These are phyloP conservation scores for Chalcosyrphus nemorum DNA, from an alignment of 2,888 invertebrate species.

Conservation along the genomic window DNA sequence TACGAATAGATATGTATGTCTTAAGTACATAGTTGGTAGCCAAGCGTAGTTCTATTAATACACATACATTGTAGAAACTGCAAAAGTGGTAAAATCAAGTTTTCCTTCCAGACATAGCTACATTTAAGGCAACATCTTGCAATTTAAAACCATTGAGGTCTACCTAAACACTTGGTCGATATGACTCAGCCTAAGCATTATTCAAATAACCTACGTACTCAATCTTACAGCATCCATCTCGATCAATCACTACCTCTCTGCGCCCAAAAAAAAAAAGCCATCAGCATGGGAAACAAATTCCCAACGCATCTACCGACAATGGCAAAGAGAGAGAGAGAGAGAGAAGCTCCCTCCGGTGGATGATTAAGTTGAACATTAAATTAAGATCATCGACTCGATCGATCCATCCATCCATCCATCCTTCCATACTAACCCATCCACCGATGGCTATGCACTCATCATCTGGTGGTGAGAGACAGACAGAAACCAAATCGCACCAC, in stretches of 20 bases:
- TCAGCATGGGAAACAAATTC: conserved; percentile 65
- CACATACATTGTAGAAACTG: too few relatives aligned
- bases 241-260: conserved; percentile 14
- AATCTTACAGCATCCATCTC: conserved; percentile 18
- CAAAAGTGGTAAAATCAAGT: too few relatives aligned
- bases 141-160: too few relatives aligned
- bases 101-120: not conserved
- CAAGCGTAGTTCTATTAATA: too few relatives aligned
- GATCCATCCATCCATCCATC: conserved; percentile 43
- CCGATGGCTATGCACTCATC: conserved; percentile 65
- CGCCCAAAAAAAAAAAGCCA: conserved; percentile 6
- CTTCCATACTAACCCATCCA: conserved; percentile 39
- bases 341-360: conserved; percentile 52
- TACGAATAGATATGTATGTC: too few relatives aligned
- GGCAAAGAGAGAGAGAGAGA: not conserved
- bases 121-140: not conserved
- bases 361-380: conserved; percentile 72
- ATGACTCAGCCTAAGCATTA: conserved; percentile 30
- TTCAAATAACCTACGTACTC: conserved; percentile 29
- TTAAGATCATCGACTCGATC: conserved; percentile 70
- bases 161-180: not conserved
- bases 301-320: conserved; percentile 26
- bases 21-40: too few relatives aligned
- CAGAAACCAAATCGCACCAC: conserved; percentile 65
- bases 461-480: conserved; percentile 62